Evolutionary conservation across 2,888 invertebrate genomes (phyloP), one percentile per base, ranked within the genome.

Genomic region (Leptopilina drosophilae): DNA sequence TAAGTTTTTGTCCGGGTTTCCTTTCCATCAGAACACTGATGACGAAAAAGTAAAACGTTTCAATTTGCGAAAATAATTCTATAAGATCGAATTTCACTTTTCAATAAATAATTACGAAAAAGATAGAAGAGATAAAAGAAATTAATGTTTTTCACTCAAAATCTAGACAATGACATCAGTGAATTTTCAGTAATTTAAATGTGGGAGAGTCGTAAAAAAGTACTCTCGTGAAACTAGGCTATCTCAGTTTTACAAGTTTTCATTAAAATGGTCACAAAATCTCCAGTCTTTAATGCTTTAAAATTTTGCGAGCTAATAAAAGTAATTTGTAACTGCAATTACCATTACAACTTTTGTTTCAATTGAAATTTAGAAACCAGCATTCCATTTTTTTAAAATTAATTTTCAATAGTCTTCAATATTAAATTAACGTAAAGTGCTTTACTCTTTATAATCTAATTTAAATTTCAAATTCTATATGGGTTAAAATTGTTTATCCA

Each of bases 171-270:
- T 69, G 49, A 14, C 26, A 46, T 69, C 69, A 33, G 20, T 69
- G 53, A 53, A 69, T 69, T 69, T 53, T 53, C n/a, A 69, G 20
- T 53, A 69, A 69, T 69, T 69, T 69, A 14, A 69, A 69, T 69
- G 26, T 33, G 33, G 33, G 20, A 56, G 56, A 69, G 53, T 69
- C 53, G 53, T 69, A 53, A 53, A 69, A 69, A 69, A 69, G 49
- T 53, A 69, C 26, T 14, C 53, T 69, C 69, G 26, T 69, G 33
- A 49, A 69, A 69, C 33, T 69, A 26, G n/a, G 9, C 53, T 20
- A 62, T 69, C 67, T 11, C 26, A 66, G 66, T 69, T 69, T 69
- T 53, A 53, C 69, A 69, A 69, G 53, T 69, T 69, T 69, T 69
- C 69, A 53, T 49, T 69, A 33, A 53, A 26, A 12, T 11, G 2